phyloP scores from a whole-genome alignment of 35 echinoderm and acorn worm genomes.

The Holothuria glaberrima region DNA sequence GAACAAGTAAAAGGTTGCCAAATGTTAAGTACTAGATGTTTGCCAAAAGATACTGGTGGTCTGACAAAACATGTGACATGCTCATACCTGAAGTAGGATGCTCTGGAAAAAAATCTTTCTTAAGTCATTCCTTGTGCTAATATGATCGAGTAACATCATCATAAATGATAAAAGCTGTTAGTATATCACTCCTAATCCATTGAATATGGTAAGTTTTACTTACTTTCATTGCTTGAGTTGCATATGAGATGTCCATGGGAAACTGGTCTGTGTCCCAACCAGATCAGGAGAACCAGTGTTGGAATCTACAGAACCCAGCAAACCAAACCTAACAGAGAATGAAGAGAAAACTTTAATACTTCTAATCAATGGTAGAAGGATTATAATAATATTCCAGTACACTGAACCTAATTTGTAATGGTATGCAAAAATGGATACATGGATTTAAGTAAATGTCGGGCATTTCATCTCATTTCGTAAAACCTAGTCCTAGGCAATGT shows the following conservation, averaged over 20 bases:
- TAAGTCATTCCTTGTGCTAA: neutral
- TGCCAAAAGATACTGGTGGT: too few species aligned
- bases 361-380: too few species aligned
- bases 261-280: constrained; percentile 99
- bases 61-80: neutral
- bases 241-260: constrained; percentile 91
- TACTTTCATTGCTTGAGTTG: constrained; percentile 88
- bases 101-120: neutral
- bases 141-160: neutral
- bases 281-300: constrained; percentile 96
- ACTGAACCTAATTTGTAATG: too few species aligned
- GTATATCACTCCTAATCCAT: neutral
- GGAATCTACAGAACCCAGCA: constrained; percentile 91
- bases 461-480: too few species aligned
- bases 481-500: too few species aligned
- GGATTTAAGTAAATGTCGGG: too few species aligned
- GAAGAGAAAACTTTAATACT: too few species aligned
- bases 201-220: neutral
- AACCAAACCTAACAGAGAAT: constrained; percentile 69
- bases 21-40: too few species aligned
- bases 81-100: neutral
- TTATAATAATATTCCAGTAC: too few species aligned
- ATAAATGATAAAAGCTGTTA: neutral
- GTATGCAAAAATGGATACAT: too few species aligned
- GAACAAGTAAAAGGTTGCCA: too few species aligned